These are phyloP conservation scores for Spinibarbus caldwelli DNA, from an alignment of 2,797 vertebrate genomes.

Conservation along the genomic window DNA sequence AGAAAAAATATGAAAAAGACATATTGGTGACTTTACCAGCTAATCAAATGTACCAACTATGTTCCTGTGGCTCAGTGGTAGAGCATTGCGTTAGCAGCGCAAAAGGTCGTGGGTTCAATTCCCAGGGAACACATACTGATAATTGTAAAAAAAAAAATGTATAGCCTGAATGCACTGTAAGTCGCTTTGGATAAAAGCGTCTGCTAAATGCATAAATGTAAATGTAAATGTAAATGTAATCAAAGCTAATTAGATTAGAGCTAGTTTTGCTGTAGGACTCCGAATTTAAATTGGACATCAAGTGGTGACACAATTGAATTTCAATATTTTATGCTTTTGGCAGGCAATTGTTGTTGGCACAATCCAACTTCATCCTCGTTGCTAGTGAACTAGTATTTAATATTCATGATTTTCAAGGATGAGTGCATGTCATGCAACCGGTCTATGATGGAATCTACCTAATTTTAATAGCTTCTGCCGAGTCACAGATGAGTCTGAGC, in stretches of 20 bases:
- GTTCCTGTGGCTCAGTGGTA: too few relatives aligned
- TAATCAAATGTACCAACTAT: too few relatives aligned
- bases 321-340: conserved; percentile 2
- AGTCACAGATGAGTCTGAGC: background rate
- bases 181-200: too few relatives aligned
- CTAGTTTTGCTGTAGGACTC: background rate
- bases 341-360: background rate
- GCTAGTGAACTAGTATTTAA: background rate
- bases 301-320: background rate
- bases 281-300: background rate
- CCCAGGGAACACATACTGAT: too few relatives aligned
- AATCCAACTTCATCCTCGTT: background rate
- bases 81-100: too few relatives aligned
- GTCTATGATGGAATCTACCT: background rate
- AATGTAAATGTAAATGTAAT: too few relatives aligned
- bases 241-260: background rate
- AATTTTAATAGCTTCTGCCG: background rate
- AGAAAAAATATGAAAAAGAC: background rate
- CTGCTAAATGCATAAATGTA: too few relatives aligned
- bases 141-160: too few relatives aligned
- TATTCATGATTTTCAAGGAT: background rate
- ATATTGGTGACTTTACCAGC: background rate
- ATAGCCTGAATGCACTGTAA: too few relatives aligned
- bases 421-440: background rate
- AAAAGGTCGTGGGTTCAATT: too few relatives aligned